phyloP scores from a whole-genome alignment of 2,888 invertebrate species.

The Morinoia aosen region DNA sequence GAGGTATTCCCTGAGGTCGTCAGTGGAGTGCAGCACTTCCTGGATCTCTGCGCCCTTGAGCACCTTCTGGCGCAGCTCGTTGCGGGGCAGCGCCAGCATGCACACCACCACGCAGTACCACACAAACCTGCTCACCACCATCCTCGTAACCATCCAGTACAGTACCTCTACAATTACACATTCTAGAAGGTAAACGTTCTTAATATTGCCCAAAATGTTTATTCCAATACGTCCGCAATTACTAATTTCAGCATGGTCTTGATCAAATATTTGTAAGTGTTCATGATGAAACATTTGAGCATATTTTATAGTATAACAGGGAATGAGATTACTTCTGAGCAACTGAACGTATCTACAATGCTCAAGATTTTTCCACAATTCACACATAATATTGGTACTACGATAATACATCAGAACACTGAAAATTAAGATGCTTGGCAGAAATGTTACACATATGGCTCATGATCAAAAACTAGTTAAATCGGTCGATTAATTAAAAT shows the following conservation, averaged over 20 bases:
- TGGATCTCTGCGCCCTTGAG: constrained; percentile 85
- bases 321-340: neutral
- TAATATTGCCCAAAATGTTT: neutral
- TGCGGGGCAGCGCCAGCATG: constrained; percentile 85
- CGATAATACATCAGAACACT: neutral
- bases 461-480: neutral
- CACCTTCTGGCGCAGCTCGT: constrained; percentile 84
- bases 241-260: neutral
- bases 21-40: constrained; percentile 82
- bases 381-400: neutral
- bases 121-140: constrained; percentile 63
- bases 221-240: neutral
- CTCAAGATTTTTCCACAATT: neutral
- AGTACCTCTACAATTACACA: neutral
- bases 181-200: neutral
- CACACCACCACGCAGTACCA: constrained; percentile 86
- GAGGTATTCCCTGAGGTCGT: constrained; percentile 80
- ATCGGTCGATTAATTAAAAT: neutral
- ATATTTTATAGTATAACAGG: too few species aligned
- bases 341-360: neutral
- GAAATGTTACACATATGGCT: neutral
- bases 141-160: neutral
- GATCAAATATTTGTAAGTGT: too few species aligned
- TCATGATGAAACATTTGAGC: too few species aligned
- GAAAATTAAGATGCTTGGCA: neutral